Conservation (phyloP, 2,888 invertebrate species). For the Coronaproctus castanopsis region DNA sequence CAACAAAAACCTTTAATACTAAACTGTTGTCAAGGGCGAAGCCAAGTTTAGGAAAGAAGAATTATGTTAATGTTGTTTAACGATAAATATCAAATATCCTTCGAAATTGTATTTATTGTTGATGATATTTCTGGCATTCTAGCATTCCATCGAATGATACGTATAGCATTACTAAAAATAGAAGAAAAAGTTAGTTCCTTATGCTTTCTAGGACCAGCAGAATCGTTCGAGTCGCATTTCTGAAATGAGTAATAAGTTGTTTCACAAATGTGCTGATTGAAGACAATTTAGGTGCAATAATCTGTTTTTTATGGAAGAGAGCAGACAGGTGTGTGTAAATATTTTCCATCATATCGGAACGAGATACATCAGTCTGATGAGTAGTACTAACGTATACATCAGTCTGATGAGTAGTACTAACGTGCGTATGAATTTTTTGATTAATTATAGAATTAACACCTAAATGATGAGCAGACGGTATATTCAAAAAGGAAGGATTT, state of each 20-base stretch:
- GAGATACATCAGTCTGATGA: not conserved
- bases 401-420: not conserved
- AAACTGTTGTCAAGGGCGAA: not conserved
- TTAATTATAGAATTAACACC: not conserved
- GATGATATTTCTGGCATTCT: not conserved
- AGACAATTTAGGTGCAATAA: not conserved
- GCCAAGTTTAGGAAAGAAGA: not conserved
- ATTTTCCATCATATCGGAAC: not conserved
- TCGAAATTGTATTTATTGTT: not conserved
- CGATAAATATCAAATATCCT: not conserved
- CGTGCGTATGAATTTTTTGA: not conserved
- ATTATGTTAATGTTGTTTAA: not conserved
- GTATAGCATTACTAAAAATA: not conserved
- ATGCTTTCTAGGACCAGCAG: not conserved
- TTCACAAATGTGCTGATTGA: not conserved
- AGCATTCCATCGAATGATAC: not conserved
- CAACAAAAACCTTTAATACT: not conserved
- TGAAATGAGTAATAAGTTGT: not conserved
- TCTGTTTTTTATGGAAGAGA: not conserved
- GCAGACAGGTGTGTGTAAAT: not conserved
- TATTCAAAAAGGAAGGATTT: not conserved
- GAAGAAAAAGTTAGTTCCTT: not conserved
- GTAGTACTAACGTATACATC: not conserved
- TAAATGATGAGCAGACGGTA: not conserved
- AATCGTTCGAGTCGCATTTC: not conserved